Evolutionary conservation across 2,888 invertebrate species (phyloP), one percentile per base, ranked within the genome.

Genomic region (Noctuana brunneofusca): DNA sequence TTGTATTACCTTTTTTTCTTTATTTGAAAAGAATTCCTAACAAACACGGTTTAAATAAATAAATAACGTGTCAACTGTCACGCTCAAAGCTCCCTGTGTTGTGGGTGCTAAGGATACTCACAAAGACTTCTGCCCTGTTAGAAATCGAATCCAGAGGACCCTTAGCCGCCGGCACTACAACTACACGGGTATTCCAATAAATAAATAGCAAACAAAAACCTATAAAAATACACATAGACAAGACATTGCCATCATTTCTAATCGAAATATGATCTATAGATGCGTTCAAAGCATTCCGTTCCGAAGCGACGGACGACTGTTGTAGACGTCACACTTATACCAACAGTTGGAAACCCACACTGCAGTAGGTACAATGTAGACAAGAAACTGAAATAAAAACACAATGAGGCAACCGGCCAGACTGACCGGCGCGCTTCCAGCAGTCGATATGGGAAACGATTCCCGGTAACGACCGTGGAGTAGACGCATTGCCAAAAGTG

Each of bases 221-320:
- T 27, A 27, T 5, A 5, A 27, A 5, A 5, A 5, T 27, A 3
- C 8, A 27, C 8, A 27, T 5, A 3, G 8, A 5, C 27, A 27
- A 27, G 27, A 3, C 27, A n/a, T n/a, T 8, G 27, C 27, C 27
- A 27, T 8, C 27, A 43, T 20, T 8, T 20, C 22, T 46, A 22
- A 22, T 46, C 46, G 14, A 14, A 27, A 49, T n/a, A n/a, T 49
- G 9, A 27, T 56, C 43, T 27, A 12, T 48, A 30, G 48, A 12
- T n/a, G n/a, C 35, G 35, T 54, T 48, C 24, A 60, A 60, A 46
- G 60, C 32, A 60, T 60, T 54, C 60, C 60, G 48, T 48, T n/a
- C 35, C 59, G 41, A 41, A 43, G 35, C 32, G 52, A 48, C 46
- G 35, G 24, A 46, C 43, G 4, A 20, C 14, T 8, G 54, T 35